Conservation (phyloP, 1,140 invertebrate genomes). For the Phenacoccus solenopsis region DNA sequence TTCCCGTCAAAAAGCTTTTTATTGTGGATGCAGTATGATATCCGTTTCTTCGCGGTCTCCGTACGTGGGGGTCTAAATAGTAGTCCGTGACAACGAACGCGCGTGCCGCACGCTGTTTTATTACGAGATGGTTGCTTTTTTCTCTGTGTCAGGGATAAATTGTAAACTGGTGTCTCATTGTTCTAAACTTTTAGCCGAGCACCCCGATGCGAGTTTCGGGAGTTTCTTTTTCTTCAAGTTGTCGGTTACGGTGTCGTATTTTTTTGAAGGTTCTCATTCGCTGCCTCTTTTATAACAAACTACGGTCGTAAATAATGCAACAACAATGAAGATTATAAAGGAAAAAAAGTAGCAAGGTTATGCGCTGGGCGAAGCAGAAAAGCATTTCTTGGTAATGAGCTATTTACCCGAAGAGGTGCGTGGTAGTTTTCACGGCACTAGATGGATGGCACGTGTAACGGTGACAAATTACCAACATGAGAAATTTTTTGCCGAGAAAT, state of each 20-base stretch:
- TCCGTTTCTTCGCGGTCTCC: not conserved
- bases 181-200: conserved; percentile 13
- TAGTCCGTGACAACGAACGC: not conserved
- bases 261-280: not conserved
- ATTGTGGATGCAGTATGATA: not conserved
- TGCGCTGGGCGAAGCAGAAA: not conserved
- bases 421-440: too few relatives aligned
- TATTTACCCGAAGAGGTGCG: not conserved
- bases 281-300: not conserved
- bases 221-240: not conserved
- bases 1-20: not conserved
- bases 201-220: not conserved
- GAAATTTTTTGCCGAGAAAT: too few relatives aligned
- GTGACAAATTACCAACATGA: too few relatives aligned
- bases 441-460: too few relatives aligned
- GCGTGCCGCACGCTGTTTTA: not conserved
- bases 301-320: conserved; percentile 12
- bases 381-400: not conserved
- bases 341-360: not conserved
- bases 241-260: too few relatives aligned
- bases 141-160: conserved; percentile 13
- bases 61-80: not conserved
- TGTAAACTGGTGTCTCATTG: conserved; percentile 14
- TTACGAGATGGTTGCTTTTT: not conserved
- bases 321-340: conserved; percentile 9